Evolutionary conservation across 2,797 vertebrate species (phyloP).

Genomic region (Valencia hispanica): DNA sequence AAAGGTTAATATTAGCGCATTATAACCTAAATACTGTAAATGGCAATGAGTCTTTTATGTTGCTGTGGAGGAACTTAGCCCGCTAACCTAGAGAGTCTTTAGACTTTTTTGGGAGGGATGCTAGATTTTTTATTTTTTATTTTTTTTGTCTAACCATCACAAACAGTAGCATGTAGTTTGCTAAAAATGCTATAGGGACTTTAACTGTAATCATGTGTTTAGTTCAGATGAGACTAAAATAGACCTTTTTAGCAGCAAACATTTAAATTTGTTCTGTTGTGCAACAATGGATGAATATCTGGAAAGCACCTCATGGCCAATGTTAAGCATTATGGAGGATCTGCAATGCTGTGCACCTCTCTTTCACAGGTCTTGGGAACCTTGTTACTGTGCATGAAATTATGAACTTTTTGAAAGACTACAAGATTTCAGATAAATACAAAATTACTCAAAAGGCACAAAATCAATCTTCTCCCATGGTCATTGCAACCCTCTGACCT

Average conservation of each 20-base stretch:
- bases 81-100: background rate
- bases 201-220: background rate
- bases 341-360: background rate
- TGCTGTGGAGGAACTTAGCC: background rate
- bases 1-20: background rate
- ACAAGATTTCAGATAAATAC: too few relatives aligned
- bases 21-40: background rate
- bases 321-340: background rate
- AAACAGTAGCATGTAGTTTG: background rate
- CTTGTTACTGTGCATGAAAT: too few relatives aligned
- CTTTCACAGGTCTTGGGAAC: too few relatives aligned
- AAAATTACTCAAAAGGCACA: background rate
- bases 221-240: background rate
- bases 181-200: background rate
- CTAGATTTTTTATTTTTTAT: too few relatives aligned
- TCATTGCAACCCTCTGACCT: too few relatives aligned
- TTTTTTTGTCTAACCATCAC: background rate
- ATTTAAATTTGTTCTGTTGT: background rate
- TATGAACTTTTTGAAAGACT: too few relatives aligned
- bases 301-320: background rate
- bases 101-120: background rate
- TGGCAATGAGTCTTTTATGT: background rate
- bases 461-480: background rate
- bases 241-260: background rate
- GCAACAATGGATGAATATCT: background rate